Evolutionary conservation across 1,140 invertebrate genomes (phyloP), one percentile per base, ranked within the genome.

Genomic region (Lordiphosa mommai): DNA sequence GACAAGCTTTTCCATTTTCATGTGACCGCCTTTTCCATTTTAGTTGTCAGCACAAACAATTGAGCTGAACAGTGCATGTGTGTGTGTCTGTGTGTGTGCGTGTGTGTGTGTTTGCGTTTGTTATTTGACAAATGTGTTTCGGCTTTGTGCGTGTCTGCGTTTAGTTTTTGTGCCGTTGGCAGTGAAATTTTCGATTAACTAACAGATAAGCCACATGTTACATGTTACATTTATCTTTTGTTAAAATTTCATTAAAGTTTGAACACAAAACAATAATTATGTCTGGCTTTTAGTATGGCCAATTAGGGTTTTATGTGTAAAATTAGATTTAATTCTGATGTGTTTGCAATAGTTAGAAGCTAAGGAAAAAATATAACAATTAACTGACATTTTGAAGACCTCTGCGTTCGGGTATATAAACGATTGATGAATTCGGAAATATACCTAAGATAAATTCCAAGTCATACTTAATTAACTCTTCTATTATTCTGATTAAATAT

Each of bases 91-190:
- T 37, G 8, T 36, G n/a, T 38, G 17, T 40, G 5, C 38, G 16
- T 7, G 7, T 50, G 8, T 36, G 27, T 48, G 10, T 56, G 16
- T 33, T n/a, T 3, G 27, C 30, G 23, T 74, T 74, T 65, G 65
- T 59, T 77, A 47, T 71, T 76, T 73, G 73, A 79, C 64, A 79
- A 72, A 77, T 80, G 69, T 69, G 53, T 29, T n/a, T 12, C 33
- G 10, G 4, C 14, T 17, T 30, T n/a, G 33, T 72, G 67, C 72
- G 56, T 77, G 67, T 58, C 51, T 66, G 36, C 14, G 37, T 61
- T 32, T 72, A 67, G 72, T 67, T 77, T 51, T 40, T 40, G 30
- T 46, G 61, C 57, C 68, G 14, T 46, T n/a, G 67, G 52, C 61
- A 33, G 44, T 56, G 47, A 63, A 43, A 58, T 68, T 71, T 77